Base-by-base conservation (phyloP, 2,888 invertebrate genomes). In the Octonoba sinensis region DNA sequence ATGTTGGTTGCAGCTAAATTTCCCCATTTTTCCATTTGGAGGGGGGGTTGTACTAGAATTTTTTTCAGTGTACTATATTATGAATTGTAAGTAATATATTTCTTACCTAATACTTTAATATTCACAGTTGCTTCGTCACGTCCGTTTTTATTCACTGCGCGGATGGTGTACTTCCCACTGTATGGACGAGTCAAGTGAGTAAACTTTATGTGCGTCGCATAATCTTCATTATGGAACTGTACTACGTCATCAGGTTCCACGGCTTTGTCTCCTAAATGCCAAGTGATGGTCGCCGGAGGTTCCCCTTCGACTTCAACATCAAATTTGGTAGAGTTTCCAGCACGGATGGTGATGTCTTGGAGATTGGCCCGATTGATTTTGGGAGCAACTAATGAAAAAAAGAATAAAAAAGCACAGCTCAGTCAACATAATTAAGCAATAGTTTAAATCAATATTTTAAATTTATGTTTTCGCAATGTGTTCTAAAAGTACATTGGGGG, bases 351-450 rank as follows among this genome's bases (percentile, higher is more conserved):
- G 65, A 96, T 91, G 66, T 95, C 93, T 89, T 97, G 96, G 85
- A 98, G 90, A 89, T 97, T 96, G 2, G 96, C 95, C 85, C 97
- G 93, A 89, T 98, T 96, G 88, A 99, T 99, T 88, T 96, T 94
- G 54, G 99, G 99, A 89, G 98, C 97, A 89, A 98, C 96, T 96
- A 90, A 66, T 89, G 36, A 12, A n/a, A 71, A 71, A 44, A 46
- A 12, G 18, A 15, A 47, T 22, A 51, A 72, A 46, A 70, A 20
- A 22, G 47, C 11, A 11, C 16, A 4, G 13, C 18, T 16, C 3
- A 0, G 22, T 44, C 22, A 22, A 24, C 12, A 16, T 36, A 46
- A 1, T 18, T 16, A n/a, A 67, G 18, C 0, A 51, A 27, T 54
- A 16, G 3, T 70, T 20, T 1, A 56, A 36, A 27, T 27, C 3